Evolutionary conservation across 2,888 invertebrate genomes (phyloP), one percentile per base, ranked within the genome.

Genomic region (Watsonalla binaria): DNA sequence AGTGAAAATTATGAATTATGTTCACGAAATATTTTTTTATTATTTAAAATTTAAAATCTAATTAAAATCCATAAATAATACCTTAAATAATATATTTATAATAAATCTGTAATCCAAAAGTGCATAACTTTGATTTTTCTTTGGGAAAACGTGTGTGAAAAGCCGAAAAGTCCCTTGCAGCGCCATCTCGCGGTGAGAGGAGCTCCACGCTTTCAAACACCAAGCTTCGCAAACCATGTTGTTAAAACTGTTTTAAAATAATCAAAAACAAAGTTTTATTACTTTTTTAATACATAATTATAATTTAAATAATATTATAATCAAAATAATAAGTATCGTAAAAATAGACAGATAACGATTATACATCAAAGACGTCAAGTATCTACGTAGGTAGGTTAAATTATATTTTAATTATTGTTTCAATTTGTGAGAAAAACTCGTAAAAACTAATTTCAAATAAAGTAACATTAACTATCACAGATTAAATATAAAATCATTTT

Each of bases 101-200:
- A 46, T 57, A 50, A 53, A 52, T 24, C 11, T 33, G 45, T 46
- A 6, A 46, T 15, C n/a, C 6, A n/a, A 6, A n/a, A 13, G 0
- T 9, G 6, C 6, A 45, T 47, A 45, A 51, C 4, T 45, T 39
- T n/a, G 34, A 15, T n/a, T 37, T 48, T 51, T 51, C 51, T 24
- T 34, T 59, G 51, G 74, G 79, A 79, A 86, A 85, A 81, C 66
- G 56, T 51, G 2, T 47, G 59, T 78, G 74, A 86, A 84, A 79
- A 65, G 46, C 47, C 53, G 75, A 70, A 84, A 84, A 84, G 68
- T 67, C 63, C 70, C 84, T 57, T 56, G 48, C 65, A 68, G 14
- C 77, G 86, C 84, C 90, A 88, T 89, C 90, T 90, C 72, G 80
- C 55, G 82, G 60, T 62, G 90, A 84, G 88, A 53, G 82, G 88